Conservation (phyloP, 2,888 invertebrate genomes). For the Pterostichus madidus region DNA sequence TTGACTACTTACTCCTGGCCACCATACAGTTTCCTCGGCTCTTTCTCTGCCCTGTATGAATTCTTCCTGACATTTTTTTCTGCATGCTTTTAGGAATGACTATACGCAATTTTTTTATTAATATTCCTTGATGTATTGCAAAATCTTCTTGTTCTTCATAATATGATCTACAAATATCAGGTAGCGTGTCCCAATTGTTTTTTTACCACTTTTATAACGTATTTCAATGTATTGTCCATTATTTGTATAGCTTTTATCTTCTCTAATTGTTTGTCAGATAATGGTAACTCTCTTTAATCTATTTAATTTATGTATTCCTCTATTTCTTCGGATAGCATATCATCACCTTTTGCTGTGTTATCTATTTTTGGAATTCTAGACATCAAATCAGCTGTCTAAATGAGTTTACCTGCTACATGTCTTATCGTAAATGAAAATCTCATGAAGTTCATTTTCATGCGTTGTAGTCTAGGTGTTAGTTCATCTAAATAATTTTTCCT, state of each 20-base stretch:
- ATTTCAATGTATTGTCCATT: background rate
- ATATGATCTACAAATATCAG: background rate
- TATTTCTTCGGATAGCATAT: background rate
- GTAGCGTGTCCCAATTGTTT: background rate
- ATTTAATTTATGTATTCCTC: background rate
- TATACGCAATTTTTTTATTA: background rate
- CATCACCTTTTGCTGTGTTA: no score
- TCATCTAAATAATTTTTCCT: slow-evolving; percentile 15
- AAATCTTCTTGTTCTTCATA: slow-evolving; percentile 2
- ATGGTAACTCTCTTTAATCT: background rate
- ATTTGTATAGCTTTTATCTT: background rate
- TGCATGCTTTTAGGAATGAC: background rate
- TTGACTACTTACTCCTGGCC: slow-evolving; percentile 18
- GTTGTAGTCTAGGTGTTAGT: background rate
- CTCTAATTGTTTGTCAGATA: slow-evolving; percentile 20
- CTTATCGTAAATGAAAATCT: background rate
- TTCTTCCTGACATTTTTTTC: slow-evolving; percentile 4
- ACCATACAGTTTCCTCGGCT: slow-evolving; percentile 31
- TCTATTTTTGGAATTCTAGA: no score
- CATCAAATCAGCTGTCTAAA: no score
- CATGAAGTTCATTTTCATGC: background rate
- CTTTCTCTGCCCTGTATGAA: slow-evolving; percentile 12
- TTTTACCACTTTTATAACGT: background rate
- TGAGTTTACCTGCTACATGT: background rate
- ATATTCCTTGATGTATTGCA: slow-evolving; percentile 9